Conservation (phyloP, 2,888 invertebrate genomes). For the Lepas anatifera region DNA sequence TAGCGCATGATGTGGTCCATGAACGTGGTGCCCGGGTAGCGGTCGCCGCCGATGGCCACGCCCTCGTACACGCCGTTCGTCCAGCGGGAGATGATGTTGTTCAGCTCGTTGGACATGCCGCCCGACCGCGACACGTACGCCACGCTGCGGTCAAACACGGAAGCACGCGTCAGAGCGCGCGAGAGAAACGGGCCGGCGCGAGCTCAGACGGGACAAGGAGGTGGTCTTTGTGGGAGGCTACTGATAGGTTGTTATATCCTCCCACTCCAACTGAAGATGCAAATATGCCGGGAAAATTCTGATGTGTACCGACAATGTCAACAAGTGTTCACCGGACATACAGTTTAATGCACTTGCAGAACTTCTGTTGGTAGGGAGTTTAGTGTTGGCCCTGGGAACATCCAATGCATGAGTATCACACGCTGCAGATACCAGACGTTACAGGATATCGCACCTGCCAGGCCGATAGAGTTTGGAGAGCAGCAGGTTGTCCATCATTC, state of each 20-base stretch:
- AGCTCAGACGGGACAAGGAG: background rate
- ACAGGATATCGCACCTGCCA: constrained; percentile 44
- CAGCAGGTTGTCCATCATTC: constrained; percentile 98
- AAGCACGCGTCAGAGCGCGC: background rate
- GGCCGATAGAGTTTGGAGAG: constrained; percentile 93
- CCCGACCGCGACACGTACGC: constrained; percentile 98
- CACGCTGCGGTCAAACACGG: constrained; percentile 48
- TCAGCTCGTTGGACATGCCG: constrained; percentile 98
- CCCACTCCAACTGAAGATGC: no score
- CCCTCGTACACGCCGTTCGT: constrained; percentile 97
- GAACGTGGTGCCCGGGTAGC: constrained; percentile 96
- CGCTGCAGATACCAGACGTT: no score
- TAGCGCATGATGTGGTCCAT: constrained; percentile 90
- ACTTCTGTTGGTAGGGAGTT: no score
- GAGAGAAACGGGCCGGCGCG: background rate
- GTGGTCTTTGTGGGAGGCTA: no score
- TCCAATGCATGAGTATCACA: no score
- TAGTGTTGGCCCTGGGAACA: no score
- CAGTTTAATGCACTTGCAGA: no score
- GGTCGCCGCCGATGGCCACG: constrained; percentile 94
- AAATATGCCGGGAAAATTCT: no score
- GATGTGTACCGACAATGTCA: no score
- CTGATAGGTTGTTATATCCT: no score
- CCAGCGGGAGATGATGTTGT: constrained; percentile 92
- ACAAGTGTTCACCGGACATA: no score